Evolutionary conservation across 2,113 vertebrate species (phyloP).

Genomic region (Tetrao urogallus): DNA sequence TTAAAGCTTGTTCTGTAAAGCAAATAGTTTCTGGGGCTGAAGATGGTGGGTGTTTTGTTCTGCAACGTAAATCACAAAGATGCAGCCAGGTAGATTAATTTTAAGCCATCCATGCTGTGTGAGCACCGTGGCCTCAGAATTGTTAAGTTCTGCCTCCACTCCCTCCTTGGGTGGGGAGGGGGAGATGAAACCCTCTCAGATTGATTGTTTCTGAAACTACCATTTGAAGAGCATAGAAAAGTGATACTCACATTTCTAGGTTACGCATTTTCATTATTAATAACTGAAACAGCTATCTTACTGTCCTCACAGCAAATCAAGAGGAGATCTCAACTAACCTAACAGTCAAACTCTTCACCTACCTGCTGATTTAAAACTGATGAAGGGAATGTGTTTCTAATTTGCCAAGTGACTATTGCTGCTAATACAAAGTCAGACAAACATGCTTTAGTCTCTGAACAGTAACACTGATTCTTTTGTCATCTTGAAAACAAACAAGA

Average conservation of each 20-base stretch:
- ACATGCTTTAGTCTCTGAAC: neutral
- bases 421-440: neutral
- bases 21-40: neutral
- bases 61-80: neutral
- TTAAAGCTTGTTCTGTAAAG: neutral
- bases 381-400: neutral
- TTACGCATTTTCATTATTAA: neutral
- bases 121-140: neutral
- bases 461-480: neutral
- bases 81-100: neutral
- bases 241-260: neutral
- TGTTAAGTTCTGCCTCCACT: neutral
- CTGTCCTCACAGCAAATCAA: neutral
- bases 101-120: neutral
- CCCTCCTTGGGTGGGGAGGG: neutral
- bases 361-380: neutral
- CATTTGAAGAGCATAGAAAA: neutral
- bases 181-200: neutral
- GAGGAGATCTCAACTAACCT: neutral
- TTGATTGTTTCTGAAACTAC: neutral
- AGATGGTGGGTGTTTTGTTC: neutral
- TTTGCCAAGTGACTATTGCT: neutral
- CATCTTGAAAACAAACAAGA: constrained; percentile 19
- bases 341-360: neutral
- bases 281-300: neutral